phyloP scores from a whole-genome alignment of 2,888 invertebrate species.

The Neoaliturus tenellus region DNA sequence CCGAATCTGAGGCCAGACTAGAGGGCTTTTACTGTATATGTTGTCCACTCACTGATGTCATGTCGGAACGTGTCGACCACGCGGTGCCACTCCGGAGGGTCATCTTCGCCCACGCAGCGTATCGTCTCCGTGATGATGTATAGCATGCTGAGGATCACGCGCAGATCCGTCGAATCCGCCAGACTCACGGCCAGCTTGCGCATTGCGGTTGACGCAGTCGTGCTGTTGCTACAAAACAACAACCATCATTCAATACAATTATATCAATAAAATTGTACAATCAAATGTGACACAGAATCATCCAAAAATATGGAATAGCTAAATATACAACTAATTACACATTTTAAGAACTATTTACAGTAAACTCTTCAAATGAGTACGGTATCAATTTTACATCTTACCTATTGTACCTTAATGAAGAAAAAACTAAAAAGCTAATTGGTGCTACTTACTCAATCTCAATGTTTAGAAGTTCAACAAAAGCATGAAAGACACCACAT shows the following conservation, averaged over 20 bases:
- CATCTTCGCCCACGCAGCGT: conserved; percentile 75
- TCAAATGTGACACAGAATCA: no score
- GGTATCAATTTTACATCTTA: no score
- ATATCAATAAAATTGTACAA: no score
- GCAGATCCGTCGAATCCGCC: conserved; percentile 93
- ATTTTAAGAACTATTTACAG: no score
- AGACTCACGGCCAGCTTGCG: conserved; percentile 87
- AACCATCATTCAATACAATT: no score
- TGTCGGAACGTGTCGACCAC: conserved; percentile 78
- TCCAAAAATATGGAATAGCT: no score
- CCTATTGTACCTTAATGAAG: no score
- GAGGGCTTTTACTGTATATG: no score
- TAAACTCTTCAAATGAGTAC: no score
- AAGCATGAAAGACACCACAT: conserved; percentile 91
- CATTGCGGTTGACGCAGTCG: conserved; percentile 83
- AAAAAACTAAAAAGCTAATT: no score
- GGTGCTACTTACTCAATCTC: conserved; percentile 84
- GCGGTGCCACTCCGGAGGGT: conserved; percentile 73
- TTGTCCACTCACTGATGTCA: conserved; percentile 74
- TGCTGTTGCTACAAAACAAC: conserved; percentile 76
- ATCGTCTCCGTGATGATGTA: conserved; percentile 98
- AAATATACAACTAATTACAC: no score
- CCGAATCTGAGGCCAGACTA: no score
- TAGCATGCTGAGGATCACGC: conserved; percentile 94
- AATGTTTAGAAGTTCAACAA: conserved; percentile 94